These are phyloP conservation scores for Brachionus manjavacas DNA, from an alignment of 1,140 invertebrate genomes.

Conservation along the genomic window DNA sequence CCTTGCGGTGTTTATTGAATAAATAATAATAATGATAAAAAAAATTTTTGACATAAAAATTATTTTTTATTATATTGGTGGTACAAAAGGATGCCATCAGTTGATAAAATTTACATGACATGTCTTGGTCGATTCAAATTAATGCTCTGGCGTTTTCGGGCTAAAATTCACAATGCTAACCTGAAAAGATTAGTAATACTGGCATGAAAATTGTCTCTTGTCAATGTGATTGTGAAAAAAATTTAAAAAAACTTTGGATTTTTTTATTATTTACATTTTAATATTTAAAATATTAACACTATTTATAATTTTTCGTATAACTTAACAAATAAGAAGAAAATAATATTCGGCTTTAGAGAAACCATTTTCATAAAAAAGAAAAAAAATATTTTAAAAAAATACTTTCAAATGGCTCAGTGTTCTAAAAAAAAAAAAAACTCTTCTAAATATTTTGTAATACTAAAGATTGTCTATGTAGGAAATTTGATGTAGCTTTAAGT, in stretches of 20 bases:
- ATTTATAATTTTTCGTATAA: not conserved
- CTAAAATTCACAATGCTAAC: no score
- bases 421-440: not conserved
- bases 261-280: not conserved
- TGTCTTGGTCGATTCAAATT: no score
- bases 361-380: not conserved
- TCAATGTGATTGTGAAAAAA: no score
- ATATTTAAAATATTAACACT: not conserved
- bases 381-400: not conserved
- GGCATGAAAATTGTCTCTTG: no score
- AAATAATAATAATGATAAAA: no score
- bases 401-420: not conserved
- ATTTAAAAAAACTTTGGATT: not conserved
- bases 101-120: no score
- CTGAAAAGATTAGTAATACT: no score
- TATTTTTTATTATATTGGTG: no score
- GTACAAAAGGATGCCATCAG: no score
- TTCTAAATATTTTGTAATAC: not conserved
- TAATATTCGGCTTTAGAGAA: not conserved
- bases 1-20: no score
- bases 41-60: no score
- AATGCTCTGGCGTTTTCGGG: no score
- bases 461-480: not conserved
- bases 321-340: not conserved
- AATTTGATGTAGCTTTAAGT: not conserved